Evolutionary conservation across 2,888 invertebrate species (phyloP), one percentile per base, ranked within the genome.

Genomic region (Urechis unicinctus): DNA sequence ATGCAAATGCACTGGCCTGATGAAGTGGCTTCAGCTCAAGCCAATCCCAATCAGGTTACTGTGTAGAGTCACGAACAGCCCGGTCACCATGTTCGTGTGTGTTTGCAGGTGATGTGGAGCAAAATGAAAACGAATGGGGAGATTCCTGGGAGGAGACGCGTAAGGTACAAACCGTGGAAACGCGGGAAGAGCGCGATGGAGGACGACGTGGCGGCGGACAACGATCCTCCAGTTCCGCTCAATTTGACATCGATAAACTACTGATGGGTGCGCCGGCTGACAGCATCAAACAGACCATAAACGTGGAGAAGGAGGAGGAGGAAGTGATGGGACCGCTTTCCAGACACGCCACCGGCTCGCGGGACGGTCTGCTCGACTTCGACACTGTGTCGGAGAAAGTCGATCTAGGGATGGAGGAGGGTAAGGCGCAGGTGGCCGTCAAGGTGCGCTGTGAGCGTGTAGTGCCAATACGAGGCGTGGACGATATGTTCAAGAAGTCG

Each of bases 401-500:
- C 2, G 63, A 66, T 42, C 50, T 66, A 24, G 61, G 61, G 2
- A 24, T 66, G 24, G 46, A 44, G n/a, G 58, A 64, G 25, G 65
- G 65, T 24, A 52, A 50, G 41, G 65, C 66, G 5, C 56, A 62
- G 51, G 48, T 66, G 22, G 52, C 62, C 9, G 66, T 76, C 46
- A 73, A 67, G 58, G 75, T 75, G 26, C 71, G 73, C 13, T 75
- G 75, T 21, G 76, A 75, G 57, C 61, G 74, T 22, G 66, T 74
- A 42, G 68, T 73, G 2, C 76, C 76, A 3, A 68, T 74, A 22
- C 68, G 73, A 53, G 66, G 69, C 5, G 71, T 71, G 48, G 70
- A 71, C 52, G 73, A 77, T 59, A 69, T 77, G 50, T 77, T 73
- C 71, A 65, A 73, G 49, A 77, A 75, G 61, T 72, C 69, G 24